Conservation (phyloP, 2,113 vertebrate genomes). For the Sclerurus mexicanus region DNA sequence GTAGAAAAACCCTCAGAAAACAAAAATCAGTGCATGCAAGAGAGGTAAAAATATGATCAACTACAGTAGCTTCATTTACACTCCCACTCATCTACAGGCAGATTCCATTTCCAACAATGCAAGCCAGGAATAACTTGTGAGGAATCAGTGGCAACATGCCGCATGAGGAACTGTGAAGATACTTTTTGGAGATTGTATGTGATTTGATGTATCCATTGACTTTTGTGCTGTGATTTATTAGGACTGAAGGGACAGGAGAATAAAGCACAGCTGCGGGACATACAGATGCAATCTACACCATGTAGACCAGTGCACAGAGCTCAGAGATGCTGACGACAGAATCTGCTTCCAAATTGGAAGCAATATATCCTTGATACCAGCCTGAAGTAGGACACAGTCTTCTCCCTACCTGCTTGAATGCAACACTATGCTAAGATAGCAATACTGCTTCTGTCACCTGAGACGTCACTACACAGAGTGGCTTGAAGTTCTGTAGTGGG, state of each 20-base stretch:
- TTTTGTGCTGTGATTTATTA: not conserved
- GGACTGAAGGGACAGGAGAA: not conserved
- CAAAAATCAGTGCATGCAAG: not conserved
- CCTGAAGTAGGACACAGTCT: not conserved
- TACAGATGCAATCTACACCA: not conserved
- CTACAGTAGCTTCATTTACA: not conserved
- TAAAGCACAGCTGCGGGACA: not conserved
- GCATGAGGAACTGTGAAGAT: not conserved
- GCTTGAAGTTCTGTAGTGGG: not conserved
- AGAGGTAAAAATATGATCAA: not conserved
- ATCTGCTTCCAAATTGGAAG: not conserved
- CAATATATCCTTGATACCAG: not conserved
- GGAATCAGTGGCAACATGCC: not conserved
- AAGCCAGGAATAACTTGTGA: not conserved
- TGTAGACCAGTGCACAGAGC: too few relatives aligned
- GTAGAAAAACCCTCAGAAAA: not conserved
- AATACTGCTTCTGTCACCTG: not conserved
- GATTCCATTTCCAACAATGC: not conserved
- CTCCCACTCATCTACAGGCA: not conserved
- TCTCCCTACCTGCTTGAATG: not conserved
- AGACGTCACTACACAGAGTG: not conserved
- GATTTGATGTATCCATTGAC: not conserved
- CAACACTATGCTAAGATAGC: not conserved
- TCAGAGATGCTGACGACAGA: not conserved
- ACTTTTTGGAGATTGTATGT: not conserved